Evolutionary conservation across 2,888 invertebrate genomes (phyloP).

Genomic region (Cosmia trapezina): DNA sequence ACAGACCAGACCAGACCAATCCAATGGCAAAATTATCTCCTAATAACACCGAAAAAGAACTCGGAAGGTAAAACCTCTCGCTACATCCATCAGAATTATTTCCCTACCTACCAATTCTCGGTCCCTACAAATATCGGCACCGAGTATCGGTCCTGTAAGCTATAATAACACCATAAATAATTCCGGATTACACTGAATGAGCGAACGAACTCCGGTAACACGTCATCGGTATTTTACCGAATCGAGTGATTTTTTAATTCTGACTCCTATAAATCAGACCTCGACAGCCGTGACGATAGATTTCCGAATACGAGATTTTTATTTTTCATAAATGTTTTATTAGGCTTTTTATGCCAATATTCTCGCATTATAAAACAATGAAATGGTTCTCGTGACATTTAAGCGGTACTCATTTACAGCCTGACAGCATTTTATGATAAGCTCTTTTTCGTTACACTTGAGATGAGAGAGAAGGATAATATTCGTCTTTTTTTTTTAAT

Average conservation of each 20-base stretch:
- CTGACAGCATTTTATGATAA: constrained; percentile 32
- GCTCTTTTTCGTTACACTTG: constrained; percentile 23
- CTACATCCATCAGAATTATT: constrained; percentile 53
- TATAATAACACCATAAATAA: constrained; percentile 63
- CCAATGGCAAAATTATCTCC: neutral
- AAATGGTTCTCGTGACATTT: constrained; percentile 31
- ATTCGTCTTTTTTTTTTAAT: too few relatives aligned
- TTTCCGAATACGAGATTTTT: constrained; percentile 44
- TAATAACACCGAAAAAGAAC: constrained; percentile 14
- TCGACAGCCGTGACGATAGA: constrained; percentile 57
- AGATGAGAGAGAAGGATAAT: neutral
- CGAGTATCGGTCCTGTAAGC: constrained; percentile 47
- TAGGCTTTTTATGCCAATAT: constrained; percentile 34
- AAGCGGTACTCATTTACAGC: constrained; percentile 32
- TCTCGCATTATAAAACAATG: constrained; percentile 42
- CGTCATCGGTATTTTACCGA: constrained; percentile 53
- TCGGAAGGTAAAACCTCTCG: constrained; percentile 8
- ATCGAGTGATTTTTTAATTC: constrained; percentile 63
- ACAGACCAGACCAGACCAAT: constrained; percentile 1
- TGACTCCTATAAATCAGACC: constrained; percentile 59
- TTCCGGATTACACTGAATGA: constrained; percentile 54
- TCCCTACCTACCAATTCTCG: constrained; percentile 37
- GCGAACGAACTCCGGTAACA: constrained; percentile 39
- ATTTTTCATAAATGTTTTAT: constrained; percentile 57
- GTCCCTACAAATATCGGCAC: constrained; percentile 41